A percentile compares a stretch with the other conserved stretches of the same genome.
phyloP scores from a whole-genome alignment of 2,113 vertebrate genomes.

The Calidris pygmaea region DNA sequence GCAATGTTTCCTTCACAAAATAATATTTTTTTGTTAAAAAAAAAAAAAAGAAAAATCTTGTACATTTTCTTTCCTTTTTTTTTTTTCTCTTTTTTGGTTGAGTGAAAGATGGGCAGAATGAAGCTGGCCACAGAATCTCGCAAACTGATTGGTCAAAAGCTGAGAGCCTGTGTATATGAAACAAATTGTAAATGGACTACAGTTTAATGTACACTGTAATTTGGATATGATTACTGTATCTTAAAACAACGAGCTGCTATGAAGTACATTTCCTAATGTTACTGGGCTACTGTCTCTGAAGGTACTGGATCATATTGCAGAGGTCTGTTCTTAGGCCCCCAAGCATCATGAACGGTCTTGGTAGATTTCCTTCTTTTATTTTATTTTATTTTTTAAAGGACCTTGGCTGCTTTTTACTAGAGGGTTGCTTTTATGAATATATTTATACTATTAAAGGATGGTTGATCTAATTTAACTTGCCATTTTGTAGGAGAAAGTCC shows the following conservation, averaged over 20 bases:
- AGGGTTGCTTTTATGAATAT: slow-evolving; percentile 85
- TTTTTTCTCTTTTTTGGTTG: slow-evolving; percentile 69
- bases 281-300: slow-evolving; percentile 88
- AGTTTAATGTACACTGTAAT: slow-evolving; percentile 79
- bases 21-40: slow-evolving; percentile 74
- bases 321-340: slow-evolving; percentile 76
- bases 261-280: slow-evolving; percentile 79
- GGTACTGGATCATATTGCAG: slow-evolving; percentile 77
- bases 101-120: slow-evolving; percentile 80
- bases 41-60: background rate
- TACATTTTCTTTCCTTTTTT: slow-evolving; percentile 72
- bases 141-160: slow-evolving; percentile 74
- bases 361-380: slow-evolving; percentile 11
- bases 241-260: slow-evolving; percentile 78
- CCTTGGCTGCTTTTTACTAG: slow-evolving; percentile 87
- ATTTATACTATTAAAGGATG: slow-evolving; percentile 87
- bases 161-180: slow-evolving; percentile 81
- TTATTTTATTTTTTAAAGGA: slow-evolving; percentile 67
- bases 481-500: slow-evolving; percentile 81
- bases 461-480: slow-evolving; percentile 81
- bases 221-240: slow-evolving; percentile 78
- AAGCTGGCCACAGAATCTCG: slow-evolving; percentile 76
- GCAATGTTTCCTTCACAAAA: slow-evolving; percentile 87
- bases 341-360: slow-evolving; percentile 68
- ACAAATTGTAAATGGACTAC: slow-evolving; percentile 77